Base-by-base conservation (phyloP, 2,888 invertebrate species). In the Drosophila borealis region DNA sequence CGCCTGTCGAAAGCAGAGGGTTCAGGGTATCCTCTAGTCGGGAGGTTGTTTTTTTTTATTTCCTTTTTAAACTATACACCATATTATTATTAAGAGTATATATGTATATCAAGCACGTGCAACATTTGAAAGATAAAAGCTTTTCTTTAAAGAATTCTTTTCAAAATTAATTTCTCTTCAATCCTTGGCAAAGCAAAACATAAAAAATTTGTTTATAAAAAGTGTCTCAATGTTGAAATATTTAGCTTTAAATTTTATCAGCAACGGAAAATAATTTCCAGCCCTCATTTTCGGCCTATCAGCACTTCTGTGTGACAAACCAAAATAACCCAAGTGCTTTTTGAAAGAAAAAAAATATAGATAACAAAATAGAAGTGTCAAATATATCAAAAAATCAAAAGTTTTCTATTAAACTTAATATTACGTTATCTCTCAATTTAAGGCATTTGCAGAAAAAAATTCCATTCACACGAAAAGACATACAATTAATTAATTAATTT, bases 401-500 rank as follows among this genome's bases (percentile, higher is more conserved):
- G 34, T 39, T 39, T 48, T 39, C 42, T 13, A 11, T 9, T 19
- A 13, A 62, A 51, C 3, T 19, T 3, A 46, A 33, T 48, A 49
- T 36, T 42, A 11, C n/a, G 13, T 11, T 34, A 64, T 56, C 21
- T 39, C 19, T 4, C 21, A 10, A 17, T 34, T 11, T 2, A 17
- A 17, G 17, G 17, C 17, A 17, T 17, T 9, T 2, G 14, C 11
- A 10, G 21, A n/a, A 29, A n/a, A n/a, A 19, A 21, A 37, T 21
- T 50, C 8, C 13, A 19, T 17, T 6, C 5, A 63, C 14, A 6
- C n/a, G 1, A 17, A 14, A 29, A 29, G 34, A 21, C 10, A 9
- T 21, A 44, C 25, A 55, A 66, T 62, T 72, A 48, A 66, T 73
- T 60, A 55, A 66, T 62, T 72, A 48, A 66, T 73, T 60, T 50